Evolutionary conservation across 1,140 invertebrate genomes (phyloP).

Genomic region (Bicyclus anynana): DNA sequence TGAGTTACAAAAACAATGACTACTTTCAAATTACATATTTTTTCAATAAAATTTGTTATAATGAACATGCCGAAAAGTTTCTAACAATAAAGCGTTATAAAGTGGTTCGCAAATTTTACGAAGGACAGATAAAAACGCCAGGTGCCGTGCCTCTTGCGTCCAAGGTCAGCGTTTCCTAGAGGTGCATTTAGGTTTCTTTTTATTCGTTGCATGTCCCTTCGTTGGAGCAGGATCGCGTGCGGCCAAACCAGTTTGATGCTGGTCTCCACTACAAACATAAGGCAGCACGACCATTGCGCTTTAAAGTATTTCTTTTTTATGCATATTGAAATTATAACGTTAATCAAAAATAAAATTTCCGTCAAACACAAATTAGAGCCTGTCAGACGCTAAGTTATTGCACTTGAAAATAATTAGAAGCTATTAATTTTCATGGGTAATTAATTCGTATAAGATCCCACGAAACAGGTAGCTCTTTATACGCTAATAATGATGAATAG

Average conservation of each 20-base stretch:
- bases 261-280: constrained; percentile 54
- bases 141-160: constrained; percentile 68
- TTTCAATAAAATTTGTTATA: too few species aligned
- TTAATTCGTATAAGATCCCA: background rate
- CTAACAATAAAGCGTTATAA: constrained; percentile 34
- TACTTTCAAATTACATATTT: too few species aligned
- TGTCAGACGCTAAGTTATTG: background rate
- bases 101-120: constrained; percentile 63
- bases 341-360: background rate
- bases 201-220: constrained; percentile 71
- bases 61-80: background rate
- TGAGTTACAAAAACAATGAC: too few species aligned
- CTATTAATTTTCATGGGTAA: background rate
- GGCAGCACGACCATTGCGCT: constrained; percentile 53
- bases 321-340: too few species aligned
- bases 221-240: constrained; percentile 64
- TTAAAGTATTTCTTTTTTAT: too few species aligned
- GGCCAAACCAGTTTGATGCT: constrained; percentile 68
- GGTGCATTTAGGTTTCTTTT: constrained; percentile 74
- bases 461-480: background rate
- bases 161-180: constrained; percentile 75
- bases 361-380: background rate
- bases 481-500: too few species aligned
- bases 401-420: background rate
- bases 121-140: constrained; percentile 74